These are phyloP conservation scores for Apeira syringaria DNA, from an alignment of 2,888 invertebrate species.

Conservation along the genomic window DNA sequence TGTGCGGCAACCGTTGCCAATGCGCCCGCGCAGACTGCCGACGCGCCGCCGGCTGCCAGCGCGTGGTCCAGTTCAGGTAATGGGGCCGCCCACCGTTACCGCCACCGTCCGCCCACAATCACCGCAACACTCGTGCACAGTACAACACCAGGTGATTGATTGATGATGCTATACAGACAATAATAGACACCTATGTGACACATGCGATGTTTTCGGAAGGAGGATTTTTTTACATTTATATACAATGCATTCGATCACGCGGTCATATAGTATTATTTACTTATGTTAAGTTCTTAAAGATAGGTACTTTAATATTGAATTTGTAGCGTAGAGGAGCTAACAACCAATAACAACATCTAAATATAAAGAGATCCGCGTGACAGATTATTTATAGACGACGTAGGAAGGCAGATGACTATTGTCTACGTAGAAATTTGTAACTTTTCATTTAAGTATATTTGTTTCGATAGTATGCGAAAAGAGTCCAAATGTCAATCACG, in stretches of 20 bases:
- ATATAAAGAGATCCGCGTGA: conserved; percentile 39
- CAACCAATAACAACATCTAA: conserved; percentile 18
- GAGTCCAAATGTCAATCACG: too few species aligned
- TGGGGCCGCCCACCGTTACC: conserved; percentile 38
- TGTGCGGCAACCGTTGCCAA: conserved; percentile 48
- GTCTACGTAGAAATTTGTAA: conserved; percentile 19
- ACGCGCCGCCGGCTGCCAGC: conserved; percentile 46
- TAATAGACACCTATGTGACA: conserved; percentile 58
- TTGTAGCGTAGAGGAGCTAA: conserved; percentile 2
- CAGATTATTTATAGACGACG: conserved; percentile 26
- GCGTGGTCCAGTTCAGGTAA: conserved; percentile 22
- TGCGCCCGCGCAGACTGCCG: conserved; percentile 57
- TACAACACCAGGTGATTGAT: conserved; percentile 69
- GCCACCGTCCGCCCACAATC: conserved; percentile 36
- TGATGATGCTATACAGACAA: conserved; percentile 67
- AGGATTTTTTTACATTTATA: conserved; percentile 35
- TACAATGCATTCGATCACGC: conserved; percentile 8
- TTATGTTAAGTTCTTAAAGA: too few species aligned
- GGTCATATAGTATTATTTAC: too few species aligned
- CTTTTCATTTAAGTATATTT: too few species aligned
- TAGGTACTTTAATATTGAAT: too few species aligned
- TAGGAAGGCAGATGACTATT: conserved; percentile 26
- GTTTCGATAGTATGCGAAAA: too few species aligned
- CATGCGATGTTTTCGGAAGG: conserved; percentile 49
- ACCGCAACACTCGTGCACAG: conserved; percentile 23